Evolutionary conservation across 2,113 vertebrate genomes (phyloP).

Genomic region (Ptyas mucosa): DNA sequence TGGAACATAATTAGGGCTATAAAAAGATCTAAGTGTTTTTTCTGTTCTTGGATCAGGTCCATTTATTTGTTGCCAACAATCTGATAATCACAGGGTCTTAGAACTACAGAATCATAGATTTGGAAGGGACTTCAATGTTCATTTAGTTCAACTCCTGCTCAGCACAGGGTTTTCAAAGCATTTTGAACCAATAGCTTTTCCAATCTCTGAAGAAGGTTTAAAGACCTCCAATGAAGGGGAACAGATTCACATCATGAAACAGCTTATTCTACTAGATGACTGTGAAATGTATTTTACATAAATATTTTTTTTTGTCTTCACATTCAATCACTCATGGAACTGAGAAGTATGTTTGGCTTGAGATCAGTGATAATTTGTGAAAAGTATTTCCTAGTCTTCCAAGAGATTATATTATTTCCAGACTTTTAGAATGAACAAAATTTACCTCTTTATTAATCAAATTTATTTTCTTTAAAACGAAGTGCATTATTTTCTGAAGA

Average conservation of each 20-base stretch:
- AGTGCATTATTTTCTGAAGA: not conserved
- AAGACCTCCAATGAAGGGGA: not conserved
- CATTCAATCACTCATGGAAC: not conserved
- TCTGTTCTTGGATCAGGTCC: not conserved
- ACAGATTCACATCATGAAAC: not conserved
- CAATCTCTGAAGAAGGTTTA: not conserved
- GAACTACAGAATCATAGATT: not conserved
- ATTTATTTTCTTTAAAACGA: conserved; percentile 2
- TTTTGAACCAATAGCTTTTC: not conserved
- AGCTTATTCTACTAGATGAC: not conserved
- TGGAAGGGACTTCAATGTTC: not conserved
- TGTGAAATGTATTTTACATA: conserved; percentile 11
- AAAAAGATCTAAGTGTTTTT: not conserved
- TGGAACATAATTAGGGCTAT: not conserved
- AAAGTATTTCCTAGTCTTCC: not conserved
- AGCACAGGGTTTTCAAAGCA: not conserved
- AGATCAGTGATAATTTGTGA: not conserved
- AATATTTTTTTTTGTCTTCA: not conserved
- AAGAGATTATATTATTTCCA: conserved; percentile 9
- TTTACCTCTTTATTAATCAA: conserved; percentile 14
- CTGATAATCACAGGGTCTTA: not conserved
- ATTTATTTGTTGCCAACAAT: conserved; percentile 9
- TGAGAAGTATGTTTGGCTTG: not conserved
- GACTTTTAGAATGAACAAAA: conserved; percentile 1
- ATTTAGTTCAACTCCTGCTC: not conserved